These are phyloP conservation scores for mouse (Mus musculus) DNA, from an alignment of 2,113 vertebrate species.

Conservation along the genomic window GRCm39 chr4:104835501-104836000, in stretches of 20 bases:
- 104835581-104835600: not conserved
- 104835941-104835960: not conserved
- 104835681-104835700: not conserved
- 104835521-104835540: not conserved
- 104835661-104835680: not conserved
- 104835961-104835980: not conserved
- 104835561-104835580: not conserved
- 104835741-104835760: not conserved
- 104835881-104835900: not conserved
- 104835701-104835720: not conserved
- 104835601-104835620: not conserved
- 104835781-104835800: not conserved
- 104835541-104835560: not conserved
- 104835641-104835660: not conserved
- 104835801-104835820: not conserved
- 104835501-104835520: not conserved
- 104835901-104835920: not conserved
- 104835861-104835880: not conserved
- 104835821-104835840: not conserved
- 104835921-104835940: not conserved
- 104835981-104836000: not conserved
- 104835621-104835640: not conserved
- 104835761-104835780: not conserved
- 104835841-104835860: not conserved
- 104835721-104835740: not conserved